phyloP scores from a whole-genome alignment of 2,888 invertebrate species.

The Neelides folsomi region DNA sequence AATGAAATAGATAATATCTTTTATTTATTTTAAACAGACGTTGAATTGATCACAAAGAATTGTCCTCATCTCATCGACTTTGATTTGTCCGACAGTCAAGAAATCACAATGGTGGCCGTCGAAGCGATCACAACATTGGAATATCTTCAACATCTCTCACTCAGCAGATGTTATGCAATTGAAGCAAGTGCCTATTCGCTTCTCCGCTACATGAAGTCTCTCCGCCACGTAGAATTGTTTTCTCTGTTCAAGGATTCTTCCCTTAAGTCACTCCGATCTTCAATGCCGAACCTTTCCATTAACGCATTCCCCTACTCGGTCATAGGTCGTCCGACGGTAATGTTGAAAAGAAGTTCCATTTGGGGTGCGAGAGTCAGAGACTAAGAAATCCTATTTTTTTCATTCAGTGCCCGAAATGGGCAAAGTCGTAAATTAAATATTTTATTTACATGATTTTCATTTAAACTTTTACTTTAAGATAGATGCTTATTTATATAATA shows the following conservation, averaged over 20 bases:
- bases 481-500: no score
- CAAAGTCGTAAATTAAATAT: no score
- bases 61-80: constrained; percentile 65
- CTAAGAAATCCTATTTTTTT: no score
- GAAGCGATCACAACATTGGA: constrained; percentile 45
- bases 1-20: neutral
- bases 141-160: constrained; percentile 53
- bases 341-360: constrained; percentile 69
- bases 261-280: constrained; percentile 44
- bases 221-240: constrained; percentile 68
- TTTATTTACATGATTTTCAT: no score
- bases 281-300: constrained; percentile 48
- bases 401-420: no score
- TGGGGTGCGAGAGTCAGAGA: constrained; percentile 78
- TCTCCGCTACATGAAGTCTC: constrained; percentile 48
- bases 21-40: constrained; percentile 45
- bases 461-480: no score
- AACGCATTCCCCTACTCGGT: constrained; percentile 69
- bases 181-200: constrained; percentile 52
- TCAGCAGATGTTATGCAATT: constrained; percentile 69
- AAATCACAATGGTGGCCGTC: constrained; percentile 51
- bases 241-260: constrained; percentile 55
- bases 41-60: constrained; percentile 48
- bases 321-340: constrained; percentile 79
- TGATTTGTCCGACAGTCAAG: constrained; percentile 76